Evolutionary conservation across 2,113 vertebrate genomes (phyloP).

Genomic region (Indri indri): DNA sequence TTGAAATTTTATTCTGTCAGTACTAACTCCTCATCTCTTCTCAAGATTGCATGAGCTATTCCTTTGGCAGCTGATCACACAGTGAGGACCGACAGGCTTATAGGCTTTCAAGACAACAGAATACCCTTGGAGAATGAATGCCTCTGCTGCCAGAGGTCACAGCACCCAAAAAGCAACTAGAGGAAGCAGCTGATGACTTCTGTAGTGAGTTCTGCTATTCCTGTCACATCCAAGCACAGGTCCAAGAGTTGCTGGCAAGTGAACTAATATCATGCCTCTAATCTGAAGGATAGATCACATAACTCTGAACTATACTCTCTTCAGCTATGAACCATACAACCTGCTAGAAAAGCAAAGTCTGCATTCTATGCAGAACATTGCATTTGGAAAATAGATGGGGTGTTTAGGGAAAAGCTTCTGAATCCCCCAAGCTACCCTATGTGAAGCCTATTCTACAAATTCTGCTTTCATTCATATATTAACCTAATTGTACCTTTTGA

Average conservation of each 20-base stretch:
- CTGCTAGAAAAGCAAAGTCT: neutral
- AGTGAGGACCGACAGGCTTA: neutral
- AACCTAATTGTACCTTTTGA: neutral
- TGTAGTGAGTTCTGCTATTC: slow-evolving; percentile 22
- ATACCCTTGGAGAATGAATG: slow-evolving; percentile 24
- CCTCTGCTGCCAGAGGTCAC: neutral
- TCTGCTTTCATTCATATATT: neutral
- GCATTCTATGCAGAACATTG: neutral
- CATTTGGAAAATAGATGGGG: neutral
- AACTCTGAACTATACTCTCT: neutral
- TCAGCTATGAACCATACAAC: neutral
- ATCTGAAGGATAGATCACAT: neutral
- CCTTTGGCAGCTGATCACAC: slow-evolving; percentile 70
- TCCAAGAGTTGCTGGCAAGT: neutral
- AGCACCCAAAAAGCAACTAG: neutral
- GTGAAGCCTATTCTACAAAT: neutral
- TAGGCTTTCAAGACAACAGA: neutral
- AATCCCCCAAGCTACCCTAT: neutral
- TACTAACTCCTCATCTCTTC: slow-evolving; percentile 26
- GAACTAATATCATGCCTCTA: neutral
- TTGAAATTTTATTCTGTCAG: slow-evolving; percentile 54
- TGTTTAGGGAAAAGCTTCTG: neutral
- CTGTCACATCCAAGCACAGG: neutral
- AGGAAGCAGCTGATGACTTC: slow-evolving; percentile 43
- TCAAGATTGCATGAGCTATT: neutral